Conservation (phyloP, 2,888 invertebrate genomes). For the Nematopogon swammerdamellus region DNA sequence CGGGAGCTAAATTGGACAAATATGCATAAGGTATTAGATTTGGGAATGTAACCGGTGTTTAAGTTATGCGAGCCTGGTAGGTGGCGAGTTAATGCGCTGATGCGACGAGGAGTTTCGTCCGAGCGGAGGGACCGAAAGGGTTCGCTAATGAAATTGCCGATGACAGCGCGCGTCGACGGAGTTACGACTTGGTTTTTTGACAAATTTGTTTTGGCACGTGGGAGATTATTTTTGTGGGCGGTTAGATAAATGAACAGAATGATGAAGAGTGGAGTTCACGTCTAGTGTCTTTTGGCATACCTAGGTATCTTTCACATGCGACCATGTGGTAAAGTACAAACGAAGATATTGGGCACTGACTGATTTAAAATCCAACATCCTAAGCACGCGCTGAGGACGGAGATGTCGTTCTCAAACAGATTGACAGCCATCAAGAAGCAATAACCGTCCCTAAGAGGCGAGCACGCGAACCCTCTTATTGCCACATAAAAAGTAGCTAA, state of each 20-base stretch:
- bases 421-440: neutral
- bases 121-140: neutral
- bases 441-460: neutral
- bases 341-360: too few relatives aligned
- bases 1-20: constrained; percentile 1
- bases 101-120: neutral
- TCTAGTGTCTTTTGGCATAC: too few relatives aligned
- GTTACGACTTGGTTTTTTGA: neutral
- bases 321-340: too few relatives aligned
- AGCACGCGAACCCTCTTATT: neutral
- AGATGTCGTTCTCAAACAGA: neutral
- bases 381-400: too few relatives aligned
- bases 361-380: too few relatives aligned
- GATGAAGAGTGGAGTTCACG: too few relatives aligned
- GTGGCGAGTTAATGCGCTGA: neutral
- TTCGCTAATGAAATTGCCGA: neutral
- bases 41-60: constrained; percentile 1
- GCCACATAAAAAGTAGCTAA: neutral
- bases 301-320: too few relatives aligned
- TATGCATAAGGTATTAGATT: constrained; percentile 4
- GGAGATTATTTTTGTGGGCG: neutral
- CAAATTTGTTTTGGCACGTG: neutral
- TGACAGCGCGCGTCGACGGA: neutral
- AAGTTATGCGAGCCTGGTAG: constrained; percentile 3
- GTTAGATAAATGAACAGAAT: too few relatives aligned